Evolutionary conservation across 64 coral and sea anemone species (phyloP).

Genomic region (Exaiptasia diaphana): DNA sequence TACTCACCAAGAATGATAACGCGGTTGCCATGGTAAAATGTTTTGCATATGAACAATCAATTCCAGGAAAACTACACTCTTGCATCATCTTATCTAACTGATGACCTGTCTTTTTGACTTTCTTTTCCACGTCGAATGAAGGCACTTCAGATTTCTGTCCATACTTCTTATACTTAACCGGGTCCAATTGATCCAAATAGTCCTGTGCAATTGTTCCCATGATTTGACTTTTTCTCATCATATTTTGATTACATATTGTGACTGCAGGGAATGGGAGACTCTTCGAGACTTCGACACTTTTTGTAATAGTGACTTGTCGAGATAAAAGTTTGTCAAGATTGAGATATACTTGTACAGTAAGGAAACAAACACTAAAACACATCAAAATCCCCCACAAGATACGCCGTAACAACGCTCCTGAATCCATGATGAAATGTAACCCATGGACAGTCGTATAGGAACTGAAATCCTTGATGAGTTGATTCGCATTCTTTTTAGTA

Average conservation of each 20-base stretch:
- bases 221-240: constrained; percentile 55
- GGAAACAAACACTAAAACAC: not conserved
- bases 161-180: not conserved
- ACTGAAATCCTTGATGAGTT: constrained; percentile 26
- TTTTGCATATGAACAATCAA: not conserved
- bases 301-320: not conserved
- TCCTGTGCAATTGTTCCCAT: constrained; percentile 30
- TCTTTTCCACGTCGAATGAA: constrained; percentile 32
- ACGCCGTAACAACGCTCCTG: not conserved
- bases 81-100: constrained; percentile 24
- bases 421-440: constrained; percentile 53
- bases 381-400: constrained; percentile 34
- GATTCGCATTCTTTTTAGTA: too few relatives aligned
- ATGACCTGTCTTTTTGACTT: constrained; percentile 35
- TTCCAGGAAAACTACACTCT: not conserved
- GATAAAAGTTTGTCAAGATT: not conserved
- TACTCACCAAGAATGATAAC: too few relatives aligned
- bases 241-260: constrained; percentile 74
- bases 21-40: constrained; percentile 1
- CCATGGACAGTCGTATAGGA: constrained; percentile 68
- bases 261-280: constrained; percentile 49
- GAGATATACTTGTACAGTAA: not conserved
- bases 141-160: not conserved
- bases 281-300: not conserved
- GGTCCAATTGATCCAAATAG: constrained; percentile 27